Evolutionary conservation across 2,888 invertebrate species (phyloP), one percentile per base, ranked within the genome.

Genomic region (Oeneis ivallda): DNA sequence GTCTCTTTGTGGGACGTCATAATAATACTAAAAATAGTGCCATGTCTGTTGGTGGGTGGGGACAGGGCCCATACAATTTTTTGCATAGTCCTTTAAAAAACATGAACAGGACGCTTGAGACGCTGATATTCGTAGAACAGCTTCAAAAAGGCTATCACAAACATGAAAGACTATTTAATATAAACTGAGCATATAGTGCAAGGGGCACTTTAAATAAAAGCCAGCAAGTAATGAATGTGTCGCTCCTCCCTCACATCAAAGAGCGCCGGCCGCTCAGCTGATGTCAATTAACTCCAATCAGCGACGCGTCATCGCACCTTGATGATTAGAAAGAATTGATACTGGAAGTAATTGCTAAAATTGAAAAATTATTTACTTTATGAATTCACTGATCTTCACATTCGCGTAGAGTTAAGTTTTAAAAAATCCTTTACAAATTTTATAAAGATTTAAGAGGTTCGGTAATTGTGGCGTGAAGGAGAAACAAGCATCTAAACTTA

Each of bases 231-330:
- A 70, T 67, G 63, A 66, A 64, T 68, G 60, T 62, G 63, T 58
- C 64, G 68, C 70, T 70, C 64, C 67, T 64, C 71, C 64, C 71
- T 70, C 57, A 73, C 75, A 75, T 78, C 78, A 78, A 78, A 77
- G 76, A 70, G 65, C 65, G 66, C 65, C 47, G 62, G 68, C 57
- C 47, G 82, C 75, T 79, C 81, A 87, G n/a, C n/a, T n/a, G 82
- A 89, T 92, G 87, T 91, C 93, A 93, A 93, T 93, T 93, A 93
- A 90, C 90, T 89, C 86, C 92, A 93, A 92, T 93, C 92, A 92
- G 88, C 83, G 83, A 81, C 84, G 90, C 86, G 84, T 89, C 85
- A 87, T 89, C 87, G 84, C 85, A 84, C 85, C 88, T 88, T 88
- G 91, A 89, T 87, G 69, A 72, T 70, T 66, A 62, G 58, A 70